Evolutionary conservation across 2,113 vertebrate species (phyloP).

Genomic region (Naja naja): DNA sequence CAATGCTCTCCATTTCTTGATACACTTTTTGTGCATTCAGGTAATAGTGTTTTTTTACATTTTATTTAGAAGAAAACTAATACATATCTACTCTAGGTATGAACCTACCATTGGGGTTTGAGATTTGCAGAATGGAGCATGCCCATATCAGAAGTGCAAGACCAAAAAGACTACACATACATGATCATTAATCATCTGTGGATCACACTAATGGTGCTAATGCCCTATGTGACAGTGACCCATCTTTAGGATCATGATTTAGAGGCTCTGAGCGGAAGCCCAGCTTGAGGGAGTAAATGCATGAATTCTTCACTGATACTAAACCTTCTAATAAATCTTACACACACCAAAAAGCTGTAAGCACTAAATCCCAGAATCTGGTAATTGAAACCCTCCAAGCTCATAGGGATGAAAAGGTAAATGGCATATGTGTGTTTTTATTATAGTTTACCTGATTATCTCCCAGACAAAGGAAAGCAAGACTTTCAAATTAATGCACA

Average conservation of each 20-base stretch:
- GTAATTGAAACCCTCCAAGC: conserved; percentile 82
- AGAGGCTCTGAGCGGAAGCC: conserved; percentile 80
- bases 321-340: conserved; percentile 83
- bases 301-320: conserved; percentile 79
- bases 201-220: conserved; percentile 77
- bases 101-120: neutral
- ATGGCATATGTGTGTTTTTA: conserved; percentile 59
- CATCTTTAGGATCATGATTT: conserved; percentile 78
- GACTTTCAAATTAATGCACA: conserved; percentile 32
- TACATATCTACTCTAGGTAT: neutral
- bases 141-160: conserved; percentile 1
- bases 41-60: neutral
- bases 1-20: neutral
- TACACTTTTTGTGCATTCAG: neutral
- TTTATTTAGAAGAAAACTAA: neutral
- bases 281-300: conserved; percentile 79
- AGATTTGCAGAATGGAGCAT: conserved; percentile 25
- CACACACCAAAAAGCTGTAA: conserved; percentile 78
- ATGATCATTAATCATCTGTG: conserved; percentile 74
- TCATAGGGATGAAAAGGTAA: conserved; percentile 69
- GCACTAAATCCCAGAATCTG: conserved; percentile 78
- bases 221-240: conserved; percentile 80
- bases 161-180: conserved; percentile 49
- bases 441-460: conserved; percentile 60
- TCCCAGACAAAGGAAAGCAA: conserved; percentile 55